Percentiles rank a stretch among this genome's conserved stretches.
Conservation (phyloP, 2,888 invertebrate species). For the Drosophila greeni region DNA sequence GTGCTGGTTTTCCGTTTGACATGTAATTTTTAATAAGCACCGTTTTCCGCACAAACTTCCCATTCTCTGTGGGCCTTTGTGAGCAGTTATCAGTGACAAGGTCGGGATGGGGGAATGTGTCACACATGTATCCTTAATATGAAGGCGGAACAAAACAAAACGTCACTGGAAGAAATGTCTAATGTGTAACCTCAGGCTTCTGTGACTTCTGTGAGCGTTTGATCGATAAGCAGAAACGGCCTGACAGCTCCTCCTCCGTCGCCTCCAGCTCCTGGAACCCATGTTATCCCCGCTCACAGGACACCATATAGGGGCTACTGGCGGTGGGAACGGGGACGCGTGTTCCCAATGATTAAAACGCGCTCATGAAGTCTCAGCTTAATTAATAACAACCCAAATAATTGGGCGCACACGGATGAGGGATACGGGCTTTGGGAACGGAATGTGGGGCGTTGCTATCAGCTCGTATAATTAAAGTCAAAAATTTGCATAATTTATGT, state of each 20-base stretch:
- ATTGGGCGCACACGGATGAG: constrained; percentile 18
- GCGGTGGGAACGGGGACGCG: constrained; percentile 34
- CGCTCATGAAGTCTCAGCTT: constrained; percentile 55
- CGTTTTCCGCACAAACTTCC: constrained; percentile 55
- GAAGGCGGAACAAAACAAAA: constrained; percentile 48
- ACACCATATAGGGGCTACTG: constrained; percentile 12
- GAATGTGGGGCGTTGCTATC: constrained; percentile 18
- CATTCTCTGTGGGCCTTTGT: constrained; percentile 51
- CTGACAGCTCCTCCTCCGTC: constrained; percentile 44
- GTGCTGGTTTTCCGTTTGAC: constrained; percentile 51
- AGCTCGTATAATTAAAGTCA: constrained; percentile 61
- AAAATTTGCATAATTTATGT: constrained; percentile 69
- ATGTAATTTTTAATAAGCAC: constrained; percentile 70
- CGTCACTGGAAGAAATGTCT: constrained; percentile 54
- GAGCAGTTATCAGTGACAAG: constrained; percentile 39
- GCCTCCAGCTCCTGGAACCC: neutral
- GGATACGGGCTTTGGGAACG: neutral
- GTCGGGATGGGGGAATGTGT: constrained; percentile 43
- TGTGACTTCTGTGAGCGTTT: constrained; percentile 51
- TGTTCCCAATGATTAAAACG: constrained; percentile 50
- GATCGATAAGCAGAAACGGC: constrained; percentile 59
- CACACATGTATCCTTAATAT: constrained; percentile 59
- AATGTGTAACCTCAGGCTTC: constrained; percentile 38
- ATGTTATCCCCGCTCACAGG: constrained; percentile 2
- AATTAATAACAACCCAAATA: constrained; percentile 64